Conservation (phyloP, 2,113 vertebrate species). For the Chelonoidis abingdonii region DNA sequence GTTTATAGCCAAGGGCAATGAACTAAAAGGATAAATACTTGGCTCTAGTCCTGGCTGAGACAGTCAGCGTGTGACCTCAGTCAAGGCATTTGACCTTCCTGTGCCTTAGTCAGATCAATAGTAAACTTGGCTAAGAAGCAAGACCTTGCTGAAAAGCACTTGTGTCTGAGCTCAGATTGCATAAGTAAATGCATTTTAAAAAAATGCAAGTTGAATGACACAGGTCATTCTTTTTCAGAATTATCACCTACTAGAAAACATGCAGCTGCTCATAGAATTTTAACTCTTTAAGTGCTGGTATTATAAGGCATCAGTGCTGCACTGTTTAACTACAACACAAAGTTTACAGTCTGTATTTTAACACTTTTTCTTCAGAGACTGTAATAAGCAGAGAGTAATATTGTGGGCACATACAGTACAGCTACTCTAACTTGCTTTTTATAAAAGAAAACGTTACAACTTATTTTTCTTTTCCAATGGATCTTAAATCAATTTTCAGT, state of each 20-base stretch:
- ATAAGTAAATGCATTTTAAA: not conserved
- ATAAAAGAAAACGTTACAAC: not conserved
- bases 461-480: not conserved
- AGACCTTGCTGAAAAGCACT: constrained; percentile 23
- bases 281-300: not conserved
- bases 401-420: not conserved
- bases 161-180: constrained; percentile 29
- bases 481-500: not conserved
- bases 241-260: not conserved
- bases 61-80: constrained; percentile 3
- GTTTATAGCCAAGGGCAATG: constrained; percentile 19
- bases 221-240: not conserved
- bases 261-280: not conserved
- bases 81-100: constrained; percentile 35
- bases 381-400: not conserved
- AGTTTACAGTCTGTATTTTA: constrained; percentile 4
- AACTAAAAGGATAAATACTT: constrained; percentile 27
- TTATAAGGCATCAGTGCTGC: not conserved
- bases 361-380: not conserved
- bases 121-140: constrained; percentile 34
- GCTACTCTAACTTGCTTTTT: not conserved
- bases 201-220: constrained; percentile 14
- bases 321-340: not conserved
- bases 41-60: constrained; percentile 37
- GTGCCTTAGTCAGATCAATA: constrained; percentile 25